A percentile compares a stretch with the other conserved stretches of the same genome.
phyloP scores from a whole-genome alignment of 2,797 vertebrate species.

The Apodemus agrarius region DNA sequence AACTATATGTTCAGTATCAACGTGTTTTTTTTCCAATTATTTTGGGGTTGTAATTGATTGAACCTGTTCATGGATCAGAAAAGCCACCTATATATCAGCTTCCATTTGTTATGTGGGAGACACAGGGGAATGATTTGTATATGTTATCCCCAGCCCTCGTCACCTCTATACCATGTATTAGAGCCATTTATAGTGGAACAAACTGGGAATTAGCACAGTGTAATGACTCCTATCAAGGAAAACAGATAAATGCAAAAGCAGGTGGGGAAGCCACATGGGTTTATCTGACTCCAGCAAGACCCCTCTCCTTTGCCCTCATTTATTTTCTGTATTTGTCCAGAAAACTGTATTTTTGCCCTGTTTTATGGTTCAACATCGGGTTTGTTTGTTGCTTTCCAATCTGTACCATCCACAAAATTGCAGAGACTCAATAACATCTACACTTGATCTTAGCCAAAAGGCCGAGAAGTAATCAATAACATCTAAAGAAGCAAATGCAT shows the following conservation, averaged over 20 bases:
- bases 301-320: not conserved
- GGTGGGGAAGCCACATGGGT: not conserved
- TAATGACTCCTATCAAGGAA: not conserved
- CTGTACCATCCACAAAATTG: not conserved
- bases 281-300: not conserved
- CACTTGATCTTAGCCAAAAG: no score
- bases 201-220: not conserved
- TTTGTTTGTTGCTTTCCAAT: not conserved
- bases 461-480: no score
- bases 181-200: not conserved
- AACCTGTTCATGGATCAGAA: not conserved
- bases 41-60: not conserved
- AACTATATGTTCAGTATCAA: not conserved
- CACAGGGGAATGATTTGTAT: not conserved
- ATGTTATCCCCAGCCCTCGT: not conserved
- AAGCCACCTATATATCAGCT: not conserved
- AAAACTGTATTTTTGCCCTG: not conserved
- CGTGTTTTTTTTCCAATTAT: not conserved
- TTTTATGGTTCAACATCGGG: not conserved
- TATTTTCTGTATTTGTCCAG: not conserved
- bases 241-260: slow-evolving; percentile 17
- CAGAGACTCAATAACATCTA: not conserved
- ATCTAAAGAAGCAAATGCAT: not conserved
- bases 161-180: not conserved
- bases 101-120: not conserved